Percentiles rank a stretch among this genome's conserved stretches.
These are phyloP conservation scores for Elysia chlorotica DNA, from an alignment of 1,140 invertebrate genomes.

Conservation along the genomic window DNA sequence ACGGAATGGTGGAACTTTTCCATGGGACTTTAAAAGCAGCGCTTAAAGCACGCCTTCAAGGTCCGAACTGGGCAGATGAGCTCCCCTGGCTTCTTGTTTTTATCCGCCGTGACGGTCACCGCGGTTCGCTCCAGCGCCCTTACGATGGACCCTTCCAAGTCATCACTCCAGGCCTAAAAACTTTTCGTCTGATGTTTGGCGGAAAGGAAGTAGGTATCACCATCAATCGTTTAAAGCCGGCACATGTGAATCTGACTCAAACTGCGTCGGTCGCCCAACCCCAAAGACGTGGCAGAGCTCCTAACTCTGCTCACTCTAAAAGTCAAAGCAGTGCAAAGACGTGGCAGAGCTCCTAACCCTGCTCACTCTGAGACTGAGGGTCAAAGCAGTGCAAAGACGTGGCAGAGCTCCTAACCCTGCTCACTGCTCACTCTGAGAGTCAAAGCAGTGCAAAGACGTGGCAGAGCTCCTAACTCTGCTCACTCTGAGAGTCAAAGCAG, in stretches of 20 bases:
- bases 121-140: neutral
- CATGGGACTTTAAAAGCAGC: slow-evolving; percentile 18
- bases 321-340: no score
- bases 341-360: no score
- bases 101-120: neutral
- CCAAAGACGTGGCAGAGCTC: neutral
- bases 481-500: no score
- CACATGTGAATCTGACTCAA: neutral
- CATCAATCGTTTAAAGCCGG: neutral
- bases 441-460: no score
- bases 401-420: no score
- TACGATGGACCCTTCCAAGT: neutral
- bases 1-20: slow-evolving; percentile 20
- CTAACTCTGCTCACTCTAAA: no score
- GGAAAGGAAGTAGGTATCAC: no score
- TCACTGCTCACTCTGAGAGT: no score
- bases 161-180: neutral
- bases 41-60: slow-evolving; percentile 4
- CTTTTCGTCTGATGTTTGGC: neutral
- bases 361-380: no score
- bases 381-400: no score
- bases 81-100: slow-evolving; percentile 3
- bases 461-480: no score
- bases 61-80: neutral
- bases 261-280: neutral